Evolutionary conservation across 2,888 invertebrate species (phyloP).

Genomic region (Heteromurus nitidus): DNA sequence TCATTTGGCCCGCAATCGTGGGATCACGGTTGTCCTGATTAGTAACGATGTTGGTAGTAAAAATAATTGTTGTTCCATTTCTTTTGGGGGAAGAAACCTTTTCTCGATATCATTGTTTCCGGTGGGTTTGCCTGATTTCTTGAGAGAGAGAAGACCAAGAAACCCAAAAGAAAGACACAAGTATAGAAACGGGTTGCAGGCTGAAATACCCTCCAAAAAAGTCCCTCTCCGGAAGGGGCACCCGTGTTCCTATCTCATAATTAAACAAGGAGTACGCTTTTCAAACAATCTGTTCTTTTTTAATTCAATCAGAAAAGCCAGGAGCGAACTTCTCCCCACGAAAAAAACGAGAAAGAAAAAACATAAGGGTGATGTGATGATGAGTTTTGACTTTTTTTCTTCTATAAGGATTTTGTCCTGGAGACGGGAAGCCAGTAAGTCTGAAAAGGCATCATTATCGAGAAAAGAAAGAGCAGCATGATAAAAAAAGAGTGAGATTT

Average conservation of each 20-base stretch:
- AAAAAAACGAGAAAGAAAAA: background rate
- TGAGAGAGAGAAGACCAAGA: too few relatives aligned
- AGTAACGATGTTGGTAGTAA: too few relatives aligned
- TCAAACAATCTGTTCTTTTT: background rate
- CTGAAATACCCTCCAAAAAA: background rate
- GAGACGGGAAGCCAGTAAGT: constrained; percentile 4
- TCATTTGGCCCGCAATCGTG: background rate
- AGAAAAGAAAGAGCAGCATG: background rate
- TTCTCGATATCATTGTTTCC: too few relatives aligned
- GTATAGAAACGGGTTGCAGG: background rate
- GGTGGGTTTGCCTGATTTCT: too few relatives aligned
- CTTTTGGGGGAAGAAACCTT: too few relatives aligned
- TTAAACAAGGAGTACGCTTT: background rate
- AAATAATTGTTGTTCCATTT: too few relatives aligned
- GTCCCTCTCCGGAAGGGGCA: background rate
- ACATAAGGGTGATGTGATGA: constrained; percentile 4
- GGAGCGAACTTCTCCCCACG: background rate
- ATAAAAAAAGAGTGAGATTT: background rate
- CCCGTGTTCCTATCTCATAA: background rate
- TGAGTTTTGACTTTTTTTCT: background rate
- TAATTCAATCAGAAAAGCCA: background rate
- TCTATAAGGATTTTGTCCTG: too few relatives aligned
- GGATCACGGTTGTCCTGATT: too few relatives aligned
- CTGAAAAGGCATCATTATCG: background rate
- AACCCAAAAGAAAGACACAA: too few relatives aligned